A percentile compares a stretch with the other conserved stretches of the same genome.
Evolutionary conservation across 2,888 invertebrate genomes (phyloP).

Genomic region (Harmothoe impar): DNA sequence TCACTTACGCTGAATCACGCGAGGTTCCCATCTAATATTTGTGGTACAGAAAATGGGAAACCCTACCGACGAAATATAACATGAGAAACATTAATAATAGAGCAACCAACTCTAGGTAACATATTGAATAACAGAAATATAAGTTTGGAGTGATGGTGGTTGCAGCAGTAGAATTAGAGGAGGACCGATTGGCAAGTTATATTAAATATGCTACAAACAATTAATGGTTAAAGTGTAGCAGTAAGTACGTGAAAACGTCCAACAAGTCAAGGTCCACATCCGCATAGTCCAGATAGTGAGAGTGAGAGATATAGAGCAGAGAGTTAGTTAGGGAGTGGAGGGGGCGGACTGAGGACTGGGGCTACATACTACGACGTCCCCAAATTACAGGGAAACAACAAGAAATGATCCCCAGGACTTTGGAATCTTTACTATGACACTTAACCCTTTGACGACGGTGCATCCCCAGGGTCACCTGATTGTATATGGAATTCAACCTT

Average conservation of each 20-base stretch:
- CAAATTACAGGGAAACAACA: not conserved
- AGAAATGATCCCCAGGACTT: not conserved
- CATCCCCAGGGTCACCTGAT: not conserved
- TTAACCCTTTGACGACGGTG: not conserved
- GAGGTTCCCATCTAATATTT: not conserved
- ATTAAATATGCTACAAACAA: not conserved
- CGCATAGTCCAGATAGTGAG: slow-evolving; percentile 6
- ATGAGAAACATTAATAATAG: not conserved
- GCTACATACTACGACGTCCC: not conserved
- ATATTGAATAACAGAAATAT: not conserved
- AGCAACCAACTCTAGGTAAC: not conserved
- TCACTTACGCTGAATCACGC: slow-evolving; percentile 34
- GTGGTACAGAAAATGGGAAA: not conserved
- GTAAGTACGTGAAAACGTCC: not conserved
- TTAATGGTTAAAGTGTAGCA: not conserved
- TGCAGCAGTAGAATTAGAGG: no score
- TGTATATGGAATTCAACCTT: not conserved
- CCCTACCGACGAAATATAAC: not conserved
- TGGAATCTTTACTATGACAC: not conserved
- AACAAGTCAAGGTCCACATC: slow-evolving; percentile 25
- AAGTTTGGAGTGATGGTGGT: not conserved
- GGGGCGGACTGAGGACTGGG: not conserved
- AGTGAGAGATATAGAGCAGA: not conserved
- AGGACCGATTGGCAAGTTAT: not conserved
- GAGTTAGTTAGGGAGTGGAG: no score